Evolutionary conservation across 2,888 invertebrate species (phyloP).

Genomic region (Thera britannica): DNA sequence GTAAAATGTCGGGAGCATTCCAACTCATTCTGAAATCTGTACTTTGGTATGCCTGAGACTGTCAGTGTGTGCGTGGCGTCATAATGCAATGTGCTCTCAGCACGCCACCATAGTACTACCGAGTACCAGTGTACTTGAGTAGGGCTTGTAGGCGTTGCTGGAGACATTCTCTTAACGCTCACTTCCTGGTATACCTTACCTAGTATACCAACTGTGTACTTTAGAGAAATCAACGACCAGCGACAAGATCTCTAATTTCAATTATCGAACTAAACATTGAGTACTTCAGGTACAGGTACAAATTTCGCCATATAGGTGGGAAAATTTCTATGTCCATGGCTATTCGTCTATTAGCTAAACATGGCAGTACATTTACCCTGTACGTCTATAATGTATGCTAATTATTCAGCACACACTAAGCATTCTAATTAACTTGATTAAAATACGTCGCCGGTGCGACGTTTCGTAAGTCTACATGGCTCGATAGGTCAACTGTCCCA

Average conservation of each 20-base stretch:
- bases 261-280: background rate
- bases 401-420: conserved; percentile 49
- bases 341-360: conserved; percentile 31
- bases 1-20: conserved; percentile 66
- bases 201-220: conserved; percentile 29
- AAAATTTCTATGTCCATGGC: conserved; percentile 19
- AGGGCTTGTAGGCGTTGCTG: conserved; percentile 65
- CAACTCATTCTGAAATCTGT: conserved; percentile 55
- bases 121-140: conserved; percentile 42
- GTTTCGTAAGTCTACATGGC: conserved; percentile 24
- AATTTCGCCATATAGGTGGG: conserved; percentile 26
- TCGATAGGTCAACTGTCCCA: conserved; percentile 4
- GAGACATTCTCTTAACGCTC: conserved; percentile 63
- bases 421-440: conserved; percentile 55
- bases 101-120: conserved; percentile 54
- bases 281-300: background rate
- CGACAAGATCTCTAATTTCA: conserved; percentile 10
- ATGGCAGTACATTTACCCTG: conserved; percentile 57
- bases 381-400: conserved; percentile 50
- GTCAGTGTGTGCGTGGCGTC: conserved; percentile 57
- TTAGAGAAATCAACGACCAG: conserved; percentile 31
- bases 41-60: conserved; percentile 50
- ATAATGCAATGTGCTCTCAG: conserved; percentile 57
- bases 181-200: conserved; percentile 59
- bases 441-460: conserved; percentile 37